These are phyloP conservation scores for Apis dorsata DNA, from an alignment of 1,140 invertebrate species.

Conservation along the genomic window DNA sequence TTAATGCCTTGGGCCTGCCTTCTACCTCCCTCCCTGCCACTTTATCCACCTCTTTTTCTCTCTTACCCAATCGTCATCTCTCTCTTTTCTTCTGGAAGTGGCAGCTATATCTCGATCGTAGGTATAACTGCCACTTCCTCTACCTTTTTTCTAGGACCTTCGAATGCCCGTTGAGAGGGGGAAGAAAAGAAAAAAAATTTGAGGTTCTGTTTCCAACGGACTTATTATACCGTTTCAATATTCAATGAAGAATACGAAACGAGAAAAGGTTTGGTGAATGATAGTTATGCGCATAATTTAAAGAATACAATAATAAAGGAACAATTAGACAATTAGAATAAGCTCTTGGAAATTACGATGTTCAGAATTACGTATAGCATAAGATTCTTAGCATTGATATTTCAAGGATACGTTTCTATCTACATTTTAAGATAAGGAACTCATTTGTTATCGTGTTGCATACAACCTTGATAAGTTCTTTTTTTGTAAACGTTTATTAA, in stretches of 20 bases:
- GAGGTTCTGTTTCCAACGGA: slow-evolving; percentile 13
- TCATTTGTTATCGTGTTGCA: no score
- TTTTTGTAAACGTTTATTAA: not conserved
- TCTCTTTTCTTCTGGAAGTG: not conserved
- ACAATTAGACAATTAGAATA: no score
- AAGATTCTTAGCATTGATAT: no score
- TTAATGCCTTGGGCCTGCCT: slow-evolving; percentile 51
- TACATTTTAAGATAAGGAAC: no score
- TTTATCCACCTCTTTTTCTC: not conserved
- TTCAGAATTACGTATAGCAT: no score
- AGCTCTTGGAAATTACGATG: no score
- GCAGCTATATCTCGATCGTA: not conserved
- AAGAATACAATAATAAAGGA: no score
- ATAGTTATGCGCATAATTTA: slow-evolving; percentile 51
- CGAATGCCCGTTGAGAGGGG: slow-evolving; percentile 16
- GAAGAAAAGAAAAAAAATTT: not conserved
- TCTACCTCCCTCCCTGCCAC: not conserved
- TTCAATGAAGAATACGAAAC: slow-evolving; percentile 32
- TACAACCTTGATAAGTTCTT: no score
- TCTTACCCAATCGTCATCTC: not conserved
- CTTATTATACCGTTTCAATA: slow-evolving; percentile 49
- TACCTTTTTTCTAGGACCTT: slow-evolving; percentile 41
- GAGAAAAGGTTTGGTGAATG: slow-evolving; percentile 27
- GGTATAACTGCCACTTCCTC: slow-evolving; percentile 5
- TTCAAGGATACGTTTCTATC: no score